A percentile compares a stretch with the other conserved stretches of the same genome.
Evolutionary conservation across 23 tunicate species (phyloP).

Genomic region (Trididemnum miniatum): DNA sequence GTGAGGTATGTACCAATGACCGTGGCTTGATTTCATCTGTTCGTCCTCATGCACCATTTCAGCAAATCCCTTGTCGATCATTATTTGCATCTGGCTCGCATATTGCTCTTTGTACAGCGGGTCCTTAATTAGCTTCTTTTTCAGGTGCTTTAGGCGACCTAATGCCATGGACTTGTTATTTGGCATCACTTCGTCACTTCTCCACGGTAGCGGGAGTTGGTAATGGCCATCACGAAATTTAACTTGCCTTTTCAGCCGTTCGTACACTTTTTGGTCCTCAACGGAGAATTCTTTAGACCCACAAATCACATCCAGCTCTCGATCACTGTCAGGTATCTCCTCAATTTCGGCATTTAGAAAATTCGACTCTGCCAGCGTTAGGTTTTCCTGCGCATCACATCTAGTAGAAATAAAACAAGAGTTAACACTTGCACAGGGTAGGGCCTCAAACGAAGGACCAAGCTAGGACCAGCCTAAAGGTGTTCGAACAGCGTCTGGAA

Average conservation of each 20-base stretch:
- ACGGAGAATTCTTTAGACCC: neutral
- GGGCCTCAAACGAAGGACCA: neutral
- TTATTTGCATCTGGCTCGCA: conserved; percentile 1
- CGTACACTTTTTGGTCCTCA: conserved; percentile 7
- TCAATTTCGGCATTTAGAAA: neutral
- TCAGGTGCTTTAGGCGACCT: conserved; percentile 1
- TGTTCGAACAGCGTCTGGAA: conserved; percentile 1
- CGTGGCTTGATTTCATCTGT: too few species aligned
- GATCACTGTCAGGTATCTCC: too few species aligned
- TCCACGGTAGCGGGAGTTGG: conserved; percentile 33
- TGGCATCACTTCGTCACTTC: conserved; percentile 25
- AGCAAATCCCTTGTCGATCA: conserved; percentile 5
- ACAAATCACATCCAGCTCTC: neutral
- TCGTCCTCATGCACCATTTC: neutral
- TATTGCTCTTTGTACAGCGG: neutral
- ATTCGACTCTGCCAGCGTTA: neutral
- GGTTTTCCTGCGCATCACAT: neutral
- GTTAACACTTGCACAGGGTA: neutral
- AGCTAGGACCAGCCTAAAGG: conserved; percentile 7
- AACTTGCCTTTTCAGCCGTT: neutral
- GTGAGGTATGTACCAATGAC: conserved; percentile 37
- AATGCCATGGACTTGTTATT: conserved; percentile 23
- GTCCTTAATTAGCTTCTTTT: conserved; percentile 2
- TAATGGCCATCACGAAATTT: conserved; percentile 26
- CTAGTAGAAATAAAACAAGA: neutral